Evolutionary conservation across 2,113 vertebrate species (phyloP).

Genomic region (Elephantulus edwardii): DNA sequence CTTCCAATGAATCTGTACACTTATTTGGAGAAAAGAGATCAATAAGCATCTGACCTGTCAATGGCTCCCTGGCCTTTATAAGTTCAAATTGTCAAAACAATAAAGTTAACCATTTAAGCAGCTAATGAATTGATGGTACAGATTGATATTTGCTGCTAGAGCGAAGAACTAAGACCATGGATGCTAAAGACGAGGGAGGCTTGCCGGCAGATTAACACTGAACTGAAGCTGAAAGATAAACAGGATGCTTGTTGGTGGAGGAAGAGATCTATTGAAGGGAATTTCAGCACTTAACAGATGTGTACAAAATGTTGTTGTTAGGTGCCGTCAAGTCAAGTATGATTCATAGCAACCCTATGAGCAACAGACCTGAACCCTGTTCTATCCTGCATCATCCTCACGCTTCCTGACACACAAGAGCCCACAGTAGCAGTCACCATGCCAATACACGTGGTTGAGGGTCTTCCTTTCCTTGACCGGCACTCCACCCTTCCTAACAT

Average conservation of each 20-base stretch:
- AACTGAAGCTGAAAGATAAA: background rate
- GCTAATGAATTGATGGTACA: background rate
- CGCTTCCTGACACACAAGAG: no score
- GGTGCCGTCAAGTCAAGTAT: no score
- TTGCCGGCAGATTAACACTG: background rate
- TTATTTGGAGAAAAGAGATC: background rate
- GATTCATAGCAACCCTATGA: no score
- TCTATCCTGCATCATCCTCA: no score
- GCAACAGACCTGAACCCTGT: no score
- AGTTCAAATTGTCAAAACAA: background rate
- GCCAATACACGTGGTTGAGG: no score
- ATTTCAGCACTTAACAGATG: slow-evolving; percentile 18
- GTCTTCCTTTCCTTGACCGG: no score
- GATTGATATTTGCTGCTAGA: background rate
- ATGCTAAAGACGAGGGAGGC: background rate
- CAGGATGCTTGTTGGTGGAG: background rate
- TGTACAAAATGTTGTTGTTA: background rate
- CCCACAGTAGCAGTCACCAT: no score
- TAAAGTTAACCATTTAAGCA: background rate
- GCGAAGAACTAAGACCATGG: background rate
- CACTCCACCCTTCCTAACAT: no score
- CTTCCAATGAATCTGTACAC: background rate
- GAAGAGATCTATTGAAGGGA: background rate
- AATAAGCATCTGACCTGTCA: background rate
- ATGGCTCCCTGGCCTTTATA: background rate